Conservation (phyloP, 2,888 invertebrate genomes). For the Oxytorus armatus region DNA sequence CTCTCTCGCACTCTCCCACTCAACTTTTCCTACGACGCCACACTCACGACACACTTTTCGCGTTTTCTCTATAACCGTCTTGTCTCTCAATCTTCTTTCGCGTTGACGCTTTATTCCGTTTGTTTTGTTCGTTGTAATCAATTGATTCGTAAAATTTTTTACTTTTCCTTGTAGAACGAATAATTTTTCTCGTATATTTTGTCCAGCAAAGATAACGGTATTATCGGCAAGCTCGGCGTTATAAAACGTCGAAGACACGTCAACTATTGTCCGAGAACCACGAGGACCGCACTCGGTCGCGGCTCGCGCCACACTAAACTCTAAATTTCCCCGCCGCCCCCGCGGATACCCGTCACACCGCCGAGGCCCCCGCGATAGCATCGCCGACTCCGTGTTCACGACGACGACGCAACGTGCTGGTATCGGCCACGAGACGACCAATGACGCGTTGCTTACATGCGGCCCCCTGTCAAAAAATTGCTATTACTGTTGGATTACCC, state of each 20-base stretch:
- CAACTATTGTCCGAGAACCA: constrained; percentile 66
- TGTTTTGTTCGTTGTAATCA: background rate
- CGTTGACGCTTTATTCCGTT: background rate
- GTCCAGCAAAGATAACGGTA: background rate
- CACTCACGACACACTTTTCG: constrained; percentile 11
- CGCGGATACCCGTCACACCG: constrained; percentile 65
- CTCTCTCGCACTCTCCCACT: constrained; percentile 1
- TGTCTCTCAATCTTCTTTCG: background rate
- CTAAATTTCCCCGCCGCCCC: constrained; percentile 76
- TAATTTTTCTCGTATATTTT: constrained; percentile 14
- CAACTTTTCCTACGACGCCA: constrained; percentile 6
- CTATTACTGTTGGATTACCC: background rate
- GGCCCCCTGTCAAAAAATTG: constrained; percentile 15
- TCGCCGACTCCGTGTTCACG: constrained; percentile 62
- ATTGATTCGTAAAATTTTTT: background rate
- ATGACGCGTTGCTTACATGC: constrained; percentile 47
- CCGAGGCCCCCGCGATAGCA: constrained; percentile 69
- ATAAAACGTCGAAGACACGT: constrained; percentile 35
- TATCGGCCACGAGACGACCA: constrained; percentile 51
- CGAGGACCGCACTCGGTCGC: constrained; percentile 77
- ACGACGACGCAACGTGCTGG: constrained; percentile 65
- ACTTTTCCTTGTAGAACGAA: background rate
- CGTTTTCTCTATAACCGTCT: background rate
- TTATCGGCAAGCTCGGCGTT: constrained; percentile 5
- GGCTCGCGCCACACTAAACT: constrained; percentile 82